A percentile compares a stretch with the other conserved stretches of the same genome.
These are phyloP conservation scores for Ibidorhyncha struthersii DNA, from an alignment of 2,113 vertebrate species.

Conservation along the genomic window DNA sequence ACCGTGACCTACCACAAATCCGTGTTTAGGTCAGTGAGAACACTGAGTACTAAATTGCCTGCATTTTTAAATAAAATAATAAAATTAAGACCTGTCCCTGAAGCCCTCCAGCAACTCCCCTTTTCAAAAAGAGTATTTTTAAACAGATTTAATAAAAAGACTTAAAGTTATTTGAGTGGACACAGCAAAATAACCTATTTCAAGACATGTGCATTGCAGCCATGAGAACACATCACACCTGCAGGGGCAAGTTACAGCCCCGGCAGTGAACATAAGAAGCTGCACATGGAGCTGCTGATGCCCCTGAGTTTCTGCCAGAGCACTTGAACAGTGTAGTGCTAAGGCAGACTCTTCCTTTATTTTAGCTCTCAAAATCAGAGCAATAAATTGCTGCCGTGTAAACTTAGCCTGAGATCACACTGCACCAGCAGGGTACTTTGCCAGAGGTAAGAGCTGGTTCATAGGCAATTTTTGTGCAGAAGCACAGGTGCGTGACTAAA, in stretches of 20 bases:
- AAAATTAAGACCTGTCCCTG: background rate
- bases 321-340: accelerated
- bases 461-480: background rate
- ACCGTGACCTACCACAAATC: background rate
- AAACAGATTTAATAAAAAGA: background rate
- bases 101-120: background rate
- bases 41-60: background rate
- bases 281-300: background rate
- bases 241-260: background rate
- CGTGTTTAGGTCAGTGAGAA: background rate
- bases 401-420: background rate
- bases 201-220: background rate
- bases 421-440: background rate
- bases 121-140: background rate
- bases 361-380: background rate
- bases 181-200: background rate
- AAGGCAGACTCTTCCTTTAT: background rate
- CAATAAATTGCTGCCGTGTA: background rate
- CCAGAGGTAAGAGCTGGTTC: background rate
- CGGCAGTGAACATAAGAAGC: background rate
- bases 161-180: background rate
- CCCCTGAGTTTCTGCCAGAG: background rate
- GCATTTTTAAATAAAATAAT: background rate
- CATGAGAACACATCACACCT: background rate
- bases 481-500: background rate